Conservation (phyloP, 2,797 vertebrate genomes). For the Scleropages formosus region DNA sequence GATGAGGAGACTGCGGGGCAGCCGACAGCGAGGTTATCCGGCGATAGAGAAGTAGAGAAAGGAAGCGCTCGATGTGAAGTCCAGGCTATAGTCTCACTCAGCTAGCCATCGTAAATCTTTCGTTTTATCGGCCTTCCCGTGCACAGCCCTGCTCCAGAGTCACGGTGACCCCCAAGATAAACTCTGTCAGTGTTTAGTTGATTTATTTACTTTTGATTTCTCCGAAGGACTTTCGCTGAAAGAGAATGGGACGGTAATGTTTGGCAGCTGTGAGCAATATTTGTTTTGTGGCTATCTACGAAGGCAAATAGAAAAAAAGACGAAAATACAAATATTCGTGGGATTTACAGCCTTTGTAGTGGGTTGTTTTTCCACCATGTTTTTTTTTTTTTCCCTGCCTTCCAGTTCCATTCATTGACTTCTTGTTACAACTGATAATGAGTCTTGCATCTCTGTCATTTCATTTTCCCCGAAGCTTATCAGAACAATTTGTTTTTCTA, state of each 20-base stretch:
- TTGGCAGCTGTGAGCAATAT: constrained; percentile 71
- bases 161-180: constrained; percentile 55
- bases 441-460: too few species aligned
- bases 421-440: constrained; percentile 23
- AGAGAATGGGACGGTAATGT: constrained; percentile 54
- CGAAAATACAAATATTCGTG: constrained; percentile 70
- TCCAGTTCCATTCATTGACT: constrained; percentile 44
- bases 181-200: constrained; percentile 55
- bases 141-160: constrained; percentile 63
- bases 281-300: constrained; percentile 55
- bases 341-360: constrained; percentile 80
- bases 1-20: too few species aligned
- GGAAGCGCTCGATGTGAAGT: constrained; percentile 32
- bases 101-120: constrained; percentile 81
- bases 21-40: constrained; percentile 53
- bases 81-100: constrained; percentile 69
- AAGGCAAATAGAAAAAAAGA: constrained; percentile 57
- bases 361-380: constrained; percentile 62
- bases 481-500: constrained; percentile 47
- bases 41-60: constrained; percentile 60
- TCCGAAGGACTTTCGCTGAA: constrained; percentile 56
- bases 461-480: background rate
- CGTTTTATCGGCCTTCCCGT: constrained; percentile 74
- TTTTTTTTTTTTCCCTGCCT: constrained; percentile 35
- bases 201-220: constrained; percentile 58